Evolutionary conservation across 2,113 vertebrate species (phyloP).

Genomic region (Coreoperca whiteheadi): DNA sequence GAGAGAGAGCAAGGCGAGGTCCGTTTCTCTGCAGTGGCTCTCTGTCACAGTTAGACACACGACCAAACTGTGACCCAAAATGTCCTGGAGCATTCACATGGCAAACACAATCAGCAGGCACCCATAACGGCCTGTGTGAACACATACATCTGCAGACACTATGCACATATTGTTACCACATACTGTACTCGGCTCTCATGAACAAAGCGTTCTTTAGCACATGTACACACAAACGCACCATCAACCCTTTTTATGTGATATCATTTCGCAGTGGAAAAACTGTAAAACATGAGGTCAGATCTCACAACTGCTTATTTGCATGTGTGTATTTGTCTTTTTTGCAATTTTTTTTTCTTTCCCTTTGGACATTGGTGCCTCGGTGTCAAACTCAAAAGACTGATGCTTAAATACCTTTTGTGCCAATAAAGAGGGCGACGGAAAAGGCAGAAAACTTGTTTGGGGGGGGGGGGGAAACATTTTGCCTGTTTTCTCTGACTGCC

Average conservation of each 20-base stretch:
- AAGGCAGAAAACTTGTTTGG: not conserved
- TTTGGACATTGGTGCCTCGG: constrained; percentile 9
- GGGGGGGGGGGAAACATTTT: not conserved
- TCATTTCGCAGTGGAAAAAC: constrained; percentile 46
- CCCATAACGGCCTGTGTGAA: constrained; percentile 42
- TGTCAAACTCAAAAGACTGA: constrained; percentile 30
- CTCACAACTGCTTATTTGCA: constrained; percentile 42
- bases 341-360: not conserved
- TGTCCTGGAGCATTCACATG: constrained; percentile 41
- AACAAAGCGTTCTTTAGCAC: constrained; percentile 60
- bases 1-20: constrained; percentile 94
- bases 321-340: constrained; percentile 25
- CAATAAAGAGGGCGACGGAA: constrained; percentile 22
- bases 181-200: constrained; percentile 38
- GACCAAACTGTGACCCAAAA: constrained; percentile 44
- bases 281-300: constrained; percentile 36
- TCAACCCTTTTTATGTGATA: constrained; percentile 28
- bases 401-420: constrained; percentile 66
- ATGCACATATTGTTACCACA: constrained; percentile 65
- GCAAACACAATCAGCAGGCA: constrained; percentile 53
- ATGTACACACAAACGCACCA: constrained; percentile 17
- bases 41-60: constrained; percentile 86
- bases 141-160: constrained; percentile 67
- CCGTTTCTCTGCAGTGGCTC: constrained; percentile 95
- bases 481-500: constrained; percentile 21